A percentile compares a stretch with the other conserved stretches of the same genome.
phyloP scores from a whole-genome alignment of 2,113 vertebrate genomes.

The Scomber scombrus region DNA sequence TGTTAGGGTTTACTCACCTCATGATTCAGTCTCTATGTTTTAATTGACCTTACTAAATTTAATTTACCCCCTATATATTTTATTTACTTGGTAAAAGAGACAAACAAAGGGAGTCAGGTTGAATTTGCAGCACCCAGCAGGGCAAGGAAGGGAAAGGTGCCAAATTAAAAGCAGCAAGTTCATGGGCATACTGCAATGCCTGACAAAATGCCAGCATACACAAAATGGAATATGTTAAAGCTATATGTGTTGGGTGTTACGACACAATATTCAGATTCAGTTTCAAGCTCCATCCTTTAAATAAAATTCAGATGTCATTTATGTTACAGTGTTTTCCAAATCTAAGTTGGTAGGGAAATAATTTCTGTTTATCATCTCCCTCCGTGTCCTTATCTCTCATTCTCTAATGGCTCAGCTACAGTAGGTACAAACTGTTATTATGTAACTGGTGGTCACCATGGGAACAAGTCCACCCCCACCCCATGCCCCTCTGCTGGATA shows the following conservation, averaged over 20 bases:
- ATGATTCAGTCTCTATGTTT: slow-evolving; percentile 32
- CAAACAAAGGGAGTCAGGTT: slow-evolving; percentile 35
- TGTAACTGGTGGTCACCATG: slow-evolving; percentile 76
- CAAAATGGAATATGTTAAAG: slow-evolving; percentile 31
- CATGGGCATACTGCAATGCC: neutral
- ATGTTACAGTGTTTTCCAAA: slow-evolving; percentile 13
- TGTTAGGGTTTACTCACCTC: slow-evolving; percentile 32
- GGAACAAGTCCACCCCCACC: slow-evolving; percentile 56
- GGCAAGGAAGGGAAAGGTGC: neutral
- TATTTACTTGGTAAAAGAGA: slow-evolving; percentile 4
- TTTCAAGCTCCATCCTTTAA: slow-evolving; percentile 6
- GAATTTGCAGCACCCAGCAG: neutral
- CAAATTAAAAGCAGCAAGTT: slow-evolving; percentile 9
- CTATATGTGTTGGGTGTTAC: neutral
- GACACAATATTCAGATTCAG: neutral
- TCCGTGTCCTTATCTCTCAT: slow-evolving; percentile 55
- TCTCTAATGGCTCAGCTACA: slow-evolving; percentile 56
- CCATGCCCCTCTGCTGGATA: slow-evolving; percentile 20
- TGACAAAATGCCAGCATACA: slow-evolving; percentile 3
- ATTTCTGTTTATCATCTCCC: slow-evolving; percentile 44
- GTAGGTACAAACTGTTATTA: slow-evolving; percentile 67
- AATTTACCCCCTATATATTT: slow-evolving; percentile 13
- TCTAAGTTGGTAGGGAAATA: slow-evolving; percentile 42
- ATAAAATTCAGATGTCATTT: neutral
- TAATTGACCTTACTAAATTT: slow-evolving; percentile 30